These are phyloP conservation scores for Tenualosa thibaudeaui DNA, from an alignment of 2,797 vertebrate genomes.

Conservation along the genomic window DNA sequence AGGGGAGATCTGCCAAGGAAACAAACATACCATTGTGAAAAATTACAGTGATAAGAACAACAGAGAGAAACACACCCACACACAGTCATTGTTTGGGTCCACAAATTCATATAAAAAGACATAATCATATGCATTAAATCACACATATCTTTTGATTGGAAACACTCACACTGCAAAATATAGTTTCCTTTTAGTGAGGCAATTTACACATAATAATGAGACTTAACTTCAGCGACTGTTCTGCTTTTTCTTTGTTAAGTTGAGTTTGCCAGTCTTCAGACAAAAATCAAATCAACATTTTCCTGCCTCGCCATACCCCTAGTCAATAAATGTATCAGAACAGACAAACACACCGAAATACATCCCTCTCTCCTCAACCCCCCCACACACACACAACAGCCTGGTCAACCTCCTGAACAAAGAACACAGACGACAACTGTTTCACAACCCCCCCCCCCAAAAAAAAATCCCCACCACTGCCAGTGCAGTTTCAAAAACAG, in stretches of 20 bases:
- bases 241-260: background rate
- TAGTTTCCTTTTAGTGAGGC: background rate
- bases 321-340: background rate
- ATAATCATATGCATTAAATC: background rate
- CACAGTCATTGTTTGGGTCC: background rate
- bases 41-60: background rate
- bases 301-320: background rate
- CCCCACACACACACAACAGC: background rate
- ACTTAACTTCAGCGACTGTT: background rate
- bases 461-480: background rate
- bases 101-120: background rate
- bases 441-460: background rate
- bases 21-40: background rate
- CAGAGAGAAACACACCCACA: background rate
- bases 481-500: background rate
- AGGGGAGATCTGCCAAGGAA: conserved; percentile 82
- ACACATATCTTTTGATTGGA: background rate
- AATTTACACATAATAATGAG: background rate
- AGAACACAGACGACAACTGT: background rate
- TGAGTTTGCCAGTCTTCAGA: background rate
- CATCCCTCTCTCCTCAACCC: background rate
- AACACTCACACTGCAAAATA: background rate
- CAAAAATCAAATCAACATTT: background rate
- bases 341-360: background rate
- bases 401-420: background rate